A percentile compares a stretch with the other conserved stretches of the same genome.
Conservation (phyloP, 2,113 vertebrate species). For the Geothlypis trichas region DNA sequence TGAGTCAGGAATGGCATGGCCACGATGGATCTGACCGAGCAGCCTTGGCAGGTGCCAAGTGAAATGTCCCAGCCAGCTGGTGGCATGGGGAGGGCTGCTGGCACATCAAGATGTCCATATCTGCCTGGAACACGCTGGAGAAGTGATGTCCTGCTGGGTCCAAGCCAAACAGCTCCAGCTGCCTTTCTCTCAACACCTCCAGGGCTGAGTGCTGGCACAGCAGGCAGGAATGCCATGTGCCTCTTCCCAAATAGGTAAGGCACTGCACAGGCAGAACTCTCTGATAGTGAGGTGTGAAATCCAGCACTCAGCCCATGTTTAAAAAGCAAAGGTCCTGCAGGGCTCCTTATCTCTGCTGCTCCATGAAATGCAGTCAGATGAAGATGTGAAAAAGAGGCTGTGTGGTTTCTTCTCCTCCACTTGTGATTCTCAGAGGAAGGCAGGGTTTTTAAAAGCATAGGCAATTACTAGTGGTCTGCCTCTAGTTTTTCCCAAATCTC, state of each 20-base stretch:
- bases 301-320: neutral
- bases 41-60: neutral
- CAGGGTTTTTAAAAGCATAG: neutral
- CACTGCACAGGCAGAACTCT: neutral
- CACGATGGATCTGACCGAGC: accelerated
- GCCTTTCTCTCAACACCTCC: neutral
- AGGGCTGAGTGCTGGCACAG: neutral
- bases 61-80: neutral
- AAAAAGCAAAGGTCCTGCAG: neutral
- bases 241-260: neutral
- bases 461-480: neutral
- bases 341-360: neutral
- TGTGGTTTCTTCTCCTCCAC: accelerated
- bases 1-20: neutral
- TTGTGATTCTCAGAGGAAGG: neutral
- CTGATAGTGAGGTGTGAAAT: neutral
- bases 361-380: neutral
- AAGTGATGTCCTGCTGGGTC: neutral
- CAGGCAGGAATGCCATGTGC: neutral
- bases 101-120: neutral
- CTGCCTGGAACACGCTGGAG: neutral
- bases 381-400: neutral
- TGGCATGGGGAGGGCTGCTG: neutral
- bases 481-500: neutral
- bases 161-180: neutral